phyloP scores from a whole-genome alignment of 2,888 invertebrate species.

The Abscondita cerata region DNA sequence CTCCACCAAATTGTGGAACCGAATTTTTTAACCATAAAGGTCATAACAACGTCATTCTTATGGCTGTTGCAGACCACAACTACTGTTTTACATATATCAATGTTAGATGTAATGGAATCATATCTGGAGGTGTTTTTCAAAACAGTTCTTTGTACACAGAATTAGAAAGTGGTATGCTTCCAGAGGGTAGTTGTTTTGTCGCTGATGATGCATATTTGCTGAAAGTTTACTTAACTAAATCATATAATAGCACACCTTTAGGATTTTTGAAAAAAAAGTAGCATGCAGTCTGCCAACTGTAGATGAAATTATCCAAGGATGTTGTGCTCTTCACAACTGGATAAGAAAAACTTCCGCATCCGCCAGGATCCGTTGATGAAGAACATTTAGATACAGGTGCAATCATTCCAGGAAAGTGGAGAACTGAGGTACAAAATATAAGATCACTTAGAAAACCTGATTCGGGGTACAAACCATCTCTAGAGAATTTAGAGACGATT shows the following conservation, averaged over 20 bases:
- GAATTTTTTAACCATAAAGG: background rate
- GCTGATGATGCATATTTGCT: conserved; percentile 6
- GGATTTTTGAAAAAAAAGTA: conserved; percentile 26
- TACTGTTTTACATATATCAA: conserved; percentile 4
- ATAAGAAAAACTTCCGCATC: conserved; percentile 19
- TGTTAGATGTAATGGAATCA: conserved; percentile 6
- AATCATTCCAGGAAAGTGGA: conserved; percentile 12
- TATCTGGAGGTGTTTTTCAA: conserved; percentile 11
- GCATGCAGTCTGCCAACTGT: background rate
- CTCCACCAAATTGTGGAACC: background rate
- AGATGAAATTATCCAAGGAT: conserved; percentile 31
- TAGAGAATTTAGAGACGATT: conserved; percentile 11
- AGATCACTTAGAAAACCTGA: background rate
- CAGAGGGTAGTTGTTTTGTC: background rate
- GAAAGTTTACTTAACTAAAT: conserved; percentile 3
- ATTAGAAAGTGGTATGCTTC: background rate
- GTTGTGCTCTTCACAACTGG: conserved; percentile 32
- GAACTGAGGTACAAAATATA: conserved; percentile 6
- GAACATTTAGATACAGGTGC: conserved; percentile 25
- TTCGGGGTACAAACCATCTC: conserved; percentile 3
- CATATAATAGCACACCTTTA: conserved; percentile 3
- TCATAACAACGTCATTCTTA: too few species aligned
- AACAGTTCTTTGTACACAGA: background rate
- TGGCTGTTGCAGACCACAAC: background rate
- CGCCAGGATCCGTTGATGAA: conserved; percentile 26